Base-by-base conservation (phyloP, 2,797 vertebrate genomes). In the Acipenser ruthenus region DNA sequence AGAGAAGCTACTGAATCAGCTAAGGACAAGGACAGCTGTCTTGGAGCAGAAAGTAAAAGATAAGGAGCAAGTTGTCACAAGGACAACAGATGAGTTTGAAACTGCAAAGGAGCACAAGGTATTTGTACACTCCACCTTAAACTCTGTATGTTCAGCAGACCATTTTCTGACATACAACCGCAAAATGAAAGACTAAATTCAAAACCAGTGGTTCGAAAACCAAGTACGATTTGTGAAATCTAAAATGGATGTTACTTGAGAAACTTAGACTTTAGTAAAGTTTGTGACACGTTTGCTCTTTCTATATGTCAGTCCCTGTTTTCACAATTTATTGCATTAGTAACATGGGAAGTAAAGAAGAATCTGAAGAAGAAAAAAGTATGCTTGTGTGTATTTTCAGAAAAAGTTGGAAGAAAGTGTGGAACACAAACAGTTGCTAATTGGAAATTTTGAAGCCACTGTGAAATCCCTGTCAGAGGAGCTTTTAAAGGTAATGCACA, bases 41-140 rank as follows among this genome's bases (percentile, higher is more conserved):
- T n/a, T 71, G 60, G 65, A 77, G 70, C 10, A 74, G 65, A 69
- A 79, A 72, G 49, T 73, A 8, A 77, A 75, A 61, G 58, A 70
- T 49, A 76, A 76, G 67, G 56, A 66, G 1, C 48, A 72, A 58
- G 50, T 65, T 1, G 23, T 73, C 1, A 66, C 67, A 68, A 72
- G 37, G 49, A 60, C 18, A 49, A 64, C 50, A 52, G 62, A 73
- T 51, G 6, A 55, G 10, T 75, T 47, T 62, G 65, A 73, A 70
- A 73, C 65, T 70, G 63, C 8, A 15, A 67, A 71, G 60, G 8
- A 76, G 12, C 67, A 73, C 5, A 64, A 77, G 55, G 10, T 49
- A 70, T 13, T 12, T 10, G 5, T 50, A 55, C 7, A 7, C 55
- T 58, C 10, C 13, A 2, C 10, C 37, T 51, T 6, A 58, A 59